Base-by-base conservation (phyloP, 2,888 invertebrate species). In the Cremastinae sp. region DNA sequence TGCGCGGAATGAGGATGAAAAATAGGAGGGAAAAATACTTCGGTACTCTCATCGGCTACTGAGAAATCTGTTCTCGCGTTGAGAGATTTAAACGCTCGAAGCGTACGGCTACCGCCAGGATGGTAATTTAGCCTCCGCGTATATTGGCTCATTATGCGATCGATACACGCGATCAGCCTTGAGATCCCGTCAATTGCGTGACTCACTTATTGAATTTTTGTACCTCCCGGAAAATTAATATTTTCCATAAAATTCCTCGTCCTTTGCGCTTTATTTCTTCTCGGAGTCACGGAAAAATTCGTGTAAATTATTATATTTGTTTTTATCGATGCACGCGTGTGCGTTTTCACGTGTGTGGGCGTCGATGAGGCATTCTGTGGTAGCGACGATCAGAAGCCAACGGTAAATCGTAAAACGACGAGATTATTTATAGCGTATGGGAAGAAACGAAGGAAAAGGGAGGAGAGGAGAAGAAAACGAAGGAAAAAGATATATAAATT, bases 361-460 rank as follows among this genome's bases (percentile, higher is more conserved):
- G 72, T 69, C 61, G 53, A 55, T 45, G 59, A 43, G 47, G 51
- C 58, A 8, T 45, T 47, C 8, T 10, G 47, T 64, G 73, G 73
- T 73, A 65, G 73, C 76, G 18, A 55, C 56, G 69, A 69, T 76
- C 76, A 65, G 76, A 61, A 76, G 73, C 66, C 47, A 68, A 73
- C 72, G 69, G 76, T 76, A 73, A 58, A 70, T 76, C 73, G 73
- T 76, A 70, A 76, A 76, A 69, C 76, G 61, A 69, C 69, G 65
- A 64, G 65, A 73, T 69, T 76, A 73, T 76, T 76, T 76, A 76
- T 70, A 61, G 71, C 51, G 58, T 41, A 35, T 28, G 55, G 58
- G 39, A 45, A 12, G 37, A 45, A 4, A 39, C n/a, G 28, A 56
- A 39, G 14, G 56, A 55, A 20, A 37, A 51, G 14, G 45, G 10